These are phyloP conservation scores for Drosophila persimilis DNA, from an alignment of 1,140 invertebrate genomes.

Conservation along the genomic window DNA sequence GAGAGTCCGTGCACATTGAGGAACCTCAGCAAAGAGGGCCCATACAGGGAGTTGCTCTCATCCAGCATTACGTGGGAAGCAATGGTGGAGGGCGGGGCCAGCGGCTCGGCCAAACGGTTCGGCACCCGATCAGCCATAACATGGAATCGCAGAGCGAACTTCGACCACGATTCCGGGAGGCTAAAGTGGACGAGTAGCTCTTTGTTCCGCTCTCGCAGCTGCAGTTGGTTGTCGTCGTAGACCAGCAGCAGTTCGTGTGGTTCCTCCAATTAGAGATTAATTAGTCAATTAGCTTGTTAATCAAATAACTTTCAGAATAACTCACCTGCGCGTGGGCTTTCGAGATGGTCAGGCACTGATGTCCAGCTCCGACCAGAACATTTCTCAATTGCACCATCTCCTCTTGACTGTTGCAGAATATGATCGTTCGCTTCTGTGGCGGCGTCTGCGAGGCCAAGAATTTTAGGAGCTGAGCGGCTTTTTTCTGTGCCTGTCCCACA, in stretches of 20 bases:
- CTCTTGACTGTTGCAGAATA: slow-evolving; percentile 33
- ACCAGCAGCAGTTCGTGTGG: slow-evolving; percentile 33
- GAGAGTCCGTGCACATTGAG: slow-evolving; percentile 20
- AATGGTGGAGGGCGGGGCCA: not conserved
- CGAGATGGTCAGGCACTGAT: slow-evolving; percentile 24
- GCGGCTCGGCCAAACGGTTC: slow-evolving; percentile 19
- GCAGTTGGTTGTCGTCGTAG: slow-evolving; percentile 12
- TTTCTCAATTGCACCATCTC: slow-evolving; percentile 9
- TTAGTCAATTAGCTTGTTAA: not conserved
- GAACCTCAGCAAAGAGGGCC: slow-evolving; percentile 27
- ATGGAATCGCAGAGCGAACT: slow-evolving; percentile 45
- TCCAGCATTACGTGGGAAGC: slow-evolving; percentile 42
- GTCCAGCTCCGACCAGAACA: slow-evolving; percentile 3
- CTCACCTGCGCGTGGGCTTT: slow-evolving; percentile 14
- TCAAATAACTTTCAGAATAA: not conserved
- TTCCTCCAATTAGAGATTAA: slow-evolving; percentile 16
- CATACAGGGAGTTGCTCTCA: slow-evolving; percentile 22
- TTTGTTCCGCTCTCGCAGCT: slow-evolving; percentile 6
- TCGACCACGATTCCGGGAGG: slow-evolving; percentile 43
- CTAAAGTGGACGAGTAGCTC: slow-evolving; percentile 52
- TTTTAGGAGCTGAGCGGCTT: slow-evolving; percentile 5
- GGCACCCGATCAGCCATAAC: slow-evolving; percentile 27
- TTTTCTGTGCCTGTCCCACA: slow-evolving; percentile 6
- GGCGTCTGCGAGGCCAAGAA: slow-evolving; percentile 9
- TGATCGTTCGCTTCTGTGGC: slow-evolving; percentile 21